Base-by-base conservation (phyloP, 2,888 invertebrate genomes). In the Dendrolimus pini region DNA sequence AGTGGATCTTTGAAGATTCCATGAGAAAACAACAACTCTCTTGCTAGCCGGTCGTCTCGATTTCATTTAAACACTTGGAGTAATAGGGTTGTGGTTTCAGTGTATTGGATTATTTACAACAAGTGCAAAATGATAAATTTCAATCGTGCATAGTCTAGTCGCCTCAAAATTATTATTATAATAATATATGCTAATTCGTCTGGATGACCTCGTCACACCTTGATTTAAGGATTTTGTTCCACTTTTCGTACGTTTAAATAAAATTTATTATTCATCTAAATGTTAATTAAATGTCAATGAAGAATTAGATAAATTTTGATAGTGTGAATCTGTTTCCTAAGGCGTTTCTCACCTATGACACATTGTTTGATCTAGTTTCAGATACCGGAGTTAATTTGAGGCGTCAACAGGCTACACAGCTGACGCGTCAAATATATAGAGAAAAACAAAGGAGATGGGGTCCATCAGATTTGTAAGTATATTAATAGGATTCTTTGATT, bases 261-360 rank as follows among this genome's bases (percentile, higher is more conserved):
- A 77, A 82, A 85, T 88, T 86, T 85, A 85, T 88, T 78, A 76
- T 74, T 71, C 68, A 77, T 84, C 73, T 83, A 87, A 86, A 89
- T 87, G 85, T 80, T 82, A 89, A 88, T 86, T 67, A 80, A 81
- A 77, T 82, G 80, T 83, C 82, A 85, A 79, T 80, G 77, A 77
- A 79, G 77, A 81, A 78, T 80, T 70, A 72, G 73, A 75, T 73
- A 74, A 71, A 67, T 47, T 78, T 78, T 79, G 78, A 80, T 71
- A 70, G 75, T 78, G 75, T 80, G 70, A 74, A 71, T 76, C 69
- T 76, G 70, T 76, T 80, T 77, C 77, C 76, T 66, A 66, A 74
- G 73, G 72, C 70, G 70, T 63, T 67, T 71, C 71, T 77, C 47
- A 74, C 77, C 72, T 78, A 77, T 80, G 76, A 74, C 72, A 78